Evolutionary conservation across 2,888 invertebrate species (phyloP), one percentile per base, ranked within the genome.

Genomic region (Isoperla grammatica): DNA sequence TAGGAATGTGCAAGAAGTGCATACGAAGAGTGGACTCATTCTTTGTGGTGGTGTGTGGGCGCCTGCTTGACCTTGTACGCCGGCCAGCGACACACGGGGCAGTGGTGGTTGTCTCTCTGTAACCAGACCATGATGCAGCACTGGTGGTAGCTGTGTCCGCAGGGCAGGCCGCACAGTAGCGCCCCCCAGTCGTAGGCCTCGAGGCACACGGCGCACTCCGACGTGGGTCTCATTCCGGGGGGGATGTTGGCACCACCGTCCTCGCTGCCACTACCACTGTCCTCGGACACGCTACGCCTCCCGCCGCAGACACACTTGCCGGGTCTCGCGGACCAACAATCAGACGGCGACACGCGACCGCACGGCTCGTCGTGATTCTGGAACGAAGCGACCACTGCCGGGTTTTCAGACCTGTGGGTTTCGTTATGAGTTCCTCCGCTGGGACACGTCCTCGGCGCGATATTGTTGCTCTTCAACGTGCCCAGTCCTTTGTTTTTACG

Each of bases 31-130:
- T 19, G 11, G 22, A 13, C 13, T 39, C 40, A 50, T 46, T 49
- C 54, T 46, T 43, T 22, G 23, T 61, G 49, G 6, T 45, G 43
- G 23, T 61, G 61, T 17, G 53, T 17, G 5, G 35, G n/a, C 17
- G 23, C 20, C 9, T 50, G 57, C 46, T 64, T 64, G n/a, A 39
- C 40, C 61, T 71, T 71, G 68, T 77, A 78, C 0, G 79, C 74
- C n/a, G 78, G 78, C 78, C 79, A 78, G 8, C 80, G 71, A 66
- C 80, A 80, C 11, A 77, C 72, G 1, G 80, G 80, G 64, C 80
- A 80, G 62, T 76, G 75, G 65, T 79, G 78, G 65, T 79, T 76
- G 63, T 78, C 78, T 56, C 76, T 68, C 5, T 71, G 70, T 12
- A 80, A 69, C 80, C 80, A 80, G 12, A 69, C 66, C 65, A 76